Base-by-base conservation (phyloP, 2,888 invertebrate genomes). In the Drosophila helvetica region DNA sequence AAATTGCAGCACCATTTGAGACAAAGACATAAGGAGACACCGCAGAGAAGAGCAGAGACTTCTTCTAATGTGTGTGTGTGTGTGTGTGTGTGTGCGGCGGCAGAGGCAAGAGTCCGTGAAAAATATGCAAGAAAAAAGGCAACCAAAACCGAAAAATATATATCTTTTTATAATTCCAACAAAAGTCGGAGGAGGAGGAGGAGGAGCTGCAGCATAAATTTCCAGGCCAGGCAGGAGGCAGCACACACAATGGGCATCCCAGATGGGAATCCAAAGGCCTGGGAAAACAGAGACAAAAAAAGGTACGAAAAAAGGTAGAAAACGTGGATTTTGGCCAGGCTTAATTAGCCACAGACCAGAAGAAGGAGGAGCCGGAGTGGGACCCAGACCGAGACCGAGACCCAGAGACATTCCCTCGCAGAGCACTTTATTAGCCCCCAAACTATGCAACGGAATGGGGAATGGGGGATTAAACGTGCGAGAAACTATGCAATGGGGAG, bases 91-190 rank as follows among this genome's bases (percentile, higher is more conserved):
- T 61, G 68, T 61, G 67, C 64, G 75, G 67, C 64, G 75, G 74
- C 74, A 73, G 51, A 61, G 56, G 69, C 79, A 77, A 60, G 59
- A 52, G 56, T 73, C 78, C 86, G 84, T 88, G 86, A 86, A 86
- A 88, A 82, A 84, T 82, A 88, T 86, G 86, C 86, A 79, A 84
- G 75, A 74, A 74, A 80, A 77, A 67, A 47, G 59, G 61, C 63
- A 55, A 64, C 70, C 65, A 46, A 50, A 68, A 77, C 74, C 71
- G 75, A 79, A 85, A 73, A 77, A 86, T 75, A 75, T 63, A 72
- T 78, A 86, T 78, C 27, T 27, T 27, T 27, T 65, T 80, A 73
- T 71, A 68, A 63, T 65, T 61, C n/a, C 59, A 50, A 53, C 30
- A 22, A 53, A 48, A 17, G 51, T 18, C 38, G 53, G 47, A 7